phyloP scores from a whole-genome alignment of 1,140 invertebrate genomes.

The Copidosoma floridanum region DNA sequence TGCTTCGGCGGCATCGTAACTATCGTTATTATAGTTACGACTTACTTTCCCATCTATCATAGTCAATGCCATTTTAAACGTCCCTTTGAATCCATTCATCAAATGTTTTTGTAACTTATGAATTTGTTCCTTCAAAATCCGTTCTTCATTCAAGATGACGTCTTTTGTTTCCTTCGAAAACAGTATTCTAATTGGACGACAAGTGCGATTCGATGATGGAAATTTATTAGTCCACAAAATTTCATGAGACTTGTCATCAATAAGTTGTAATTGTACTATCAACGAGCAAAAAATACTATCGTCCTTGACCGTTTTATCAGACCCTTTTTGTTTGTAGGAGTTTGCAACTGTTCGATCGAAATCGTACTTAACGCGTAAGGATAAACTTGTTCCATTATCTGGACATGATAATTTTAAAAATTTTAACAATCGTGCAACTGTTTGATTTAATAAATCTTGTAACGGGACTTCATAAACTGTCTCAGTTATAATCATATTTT shows the following conservation, averaged over 20 bases:
- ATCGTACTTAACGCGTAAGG: neutral
- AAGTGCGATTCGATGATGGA: neutral
- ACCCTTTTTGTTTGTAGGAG: neutral
- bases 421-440: neutral
- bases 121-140: neutral
- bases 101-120: neutral
- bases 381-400: neutral
- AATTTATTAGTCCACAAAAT: neutral
- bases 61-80: neutral
- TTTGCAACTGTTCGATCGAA: neutral
- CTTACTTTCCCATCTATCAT: neutral
- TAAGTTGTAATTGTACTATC: neutral
- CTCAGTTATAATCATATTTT: neutral
- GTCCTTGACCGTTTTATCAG: neutral
- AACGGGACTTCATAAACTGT: neutral
- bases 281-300: neutral
- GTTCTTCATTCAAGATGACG: neutral
- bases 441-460: conserved; percentile 11
- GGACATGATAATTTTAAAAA: neutral
- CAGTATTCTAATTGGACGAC: neutral
- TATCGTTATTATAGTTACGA: neutral
- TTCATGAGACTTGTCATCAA: neutral
- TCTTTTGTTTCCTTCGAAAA: neutral
- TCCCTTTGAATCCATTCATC: neutral
- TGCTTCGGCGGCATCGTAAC: neutral